Evolutionary conservation across 2,888 invertebrate genomes (phyloP), one percentile per base, ranked within the genome.

Genomic region (Agrotis exclamationis): DNA sequence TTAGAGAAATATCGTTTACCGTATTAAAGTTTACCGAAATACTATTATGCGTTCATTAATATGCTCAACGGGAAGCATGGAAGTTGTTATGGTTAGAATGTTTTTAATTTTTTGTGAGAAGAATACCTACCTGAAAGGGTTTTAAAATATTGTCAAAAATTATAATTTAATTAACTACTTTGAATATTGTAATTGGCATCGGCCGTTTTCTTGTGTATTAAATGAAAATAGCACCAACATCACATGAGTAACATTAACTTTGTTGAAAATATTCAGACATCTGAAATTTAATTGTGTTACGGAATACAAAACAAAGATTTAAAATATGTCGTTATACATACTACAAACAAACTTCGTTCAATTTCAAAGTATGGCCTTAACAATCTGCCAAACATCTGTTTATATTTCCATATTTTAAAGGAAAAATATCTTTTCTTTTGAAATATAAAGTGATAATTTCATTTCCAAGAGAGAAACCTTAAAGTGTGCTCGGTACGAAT

Each of bases 401-500:
- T 84, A 78, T 71, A 80, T 84, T 84, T 83, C 76, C 82, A 85
- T 82, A 85, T 83, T 85, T 84, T 79, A 77, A 62, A 83, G 58
- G 79, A 79, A 84, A 80, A 82, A 79, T 74, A 72, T 76, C 60
- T 81, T 82, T 84, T 83, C 76, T 80, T 76, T 79, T 78, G 80
- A 83, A 86, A 85, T 83, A 86, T 86, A 82, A 85, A 83, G 86
- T 82, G 84, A 85, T 85, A 83, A 85, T 85, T 85, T 80, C 58
- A 85, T 87, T 88, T 76, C 79, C 77, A 85, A 85, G 82, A 84
- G 83, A 86, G 84, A 86, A 87, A 86, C 86, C 87, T 86, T 87
- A 85, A 88, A 89, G 86, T 88, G 84, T 84, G 85, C 86, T 88
- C 86, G 86, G 86, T 86, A 81, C 82, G 89, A 89, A 90, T 92